Conservation (phyloP, 1,140 invertebrate genomes). For the Drosophila mojavensis region DNA sequence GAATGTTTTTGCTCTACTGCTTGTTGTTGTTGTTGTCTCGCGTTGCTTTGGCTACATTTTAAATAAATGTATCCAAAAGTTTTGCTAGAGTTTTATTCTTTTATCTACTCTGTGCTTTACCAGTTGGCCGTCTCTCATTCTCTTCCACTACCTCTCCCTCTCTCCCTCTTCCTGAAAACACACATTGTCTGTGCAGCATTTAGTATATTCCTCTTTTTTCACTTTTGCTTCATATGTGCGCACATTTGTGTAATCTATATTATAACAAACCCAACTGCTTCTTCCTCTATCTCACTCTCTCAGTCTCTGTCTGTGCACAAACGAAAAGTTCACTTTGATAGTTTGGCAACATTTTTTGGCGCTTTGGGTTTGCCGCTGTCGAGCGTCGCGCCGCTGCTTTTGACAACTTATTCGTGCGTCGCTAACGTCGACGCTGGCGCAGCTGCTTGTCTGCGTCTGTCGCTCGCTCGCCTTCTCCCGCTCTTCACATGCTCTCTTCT, state of each 20-base stretch:
- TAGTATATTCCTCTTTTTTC: slow-evolving; percentile 14
- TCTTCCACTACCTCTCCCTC: background rate
- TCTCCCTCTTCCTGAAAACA: slow-evolving; percentile 5
- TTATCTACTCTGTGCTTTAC: slow-evolving; percentile 49
- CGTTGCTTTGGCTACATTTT: slow-evolving; percentile 63
- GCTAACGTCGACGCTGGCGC: slow-evolving; percentile 17
- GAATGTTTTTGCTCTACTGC: slow-evolving; percentile 9
- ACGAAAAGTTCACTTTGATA: slow-evolving; percentile 74
- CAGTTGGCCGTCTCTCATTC: background rate
- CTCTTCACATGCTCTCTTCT: background rate
- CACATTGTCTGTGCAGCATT: slow-evolving; percentile 30
- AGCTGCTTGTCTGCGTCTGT: slow-evolving; percentile 11
- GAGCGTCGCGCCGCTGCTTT: slow-evolving; percentile 51
- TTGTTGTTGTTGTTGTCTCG: slow-evolving; percentile 6
- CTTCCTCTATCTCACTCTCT: background rate
- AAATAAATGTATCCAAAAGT: slow-evolving; percentile 79
- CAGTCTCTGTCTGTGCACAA: slow-evolving; percentile 16
- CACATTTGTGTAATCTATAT: slow-evolving; percentile 60
- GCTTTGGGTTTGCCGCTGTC: slow-evolving; percentile 62
- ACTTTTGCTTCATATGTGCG: slow-evolving; percentile 24
- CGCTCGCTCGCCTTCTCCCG: background rate
- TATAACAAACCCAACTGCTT: slow-evolving; percentile 41
- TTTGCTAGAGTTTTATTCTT: slow-evolving; percentile 65
- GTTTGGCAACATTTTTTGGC: slow-evolving; percentile 68
- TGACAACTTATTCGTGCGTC: slow-evolving; percentile 75